phyloP scores from a whole-genome alignment of 1,140 invertebrate genomes.

The Drosophila nigrodunni region DNA sequence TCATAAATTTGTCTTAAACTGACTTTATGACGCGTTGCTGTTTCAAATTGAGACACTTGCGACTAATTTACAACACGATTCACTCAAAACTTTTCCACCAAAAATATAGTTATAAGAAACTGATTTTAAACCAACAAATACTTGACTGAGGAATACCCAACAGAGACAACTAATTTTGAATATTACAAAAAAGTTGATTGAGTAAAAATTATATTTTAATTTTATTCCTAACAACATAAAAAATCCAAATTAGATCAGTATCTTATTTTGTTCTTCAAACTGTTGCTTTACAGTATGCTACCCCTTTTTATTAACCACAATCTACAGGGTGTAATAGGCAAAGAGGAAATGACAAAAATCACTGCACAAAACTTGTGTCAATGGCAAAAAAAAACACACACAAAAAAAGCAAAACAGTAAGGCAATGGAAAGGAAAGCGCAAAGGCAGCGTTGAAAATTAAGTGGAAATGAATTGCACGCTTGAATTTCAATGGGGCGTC shows the following conservation, averaged over 20 bases:
- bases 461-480: conserved; percentile 83
- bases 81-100: conserved; percentile 53
- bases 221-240: too few relatives aligned
- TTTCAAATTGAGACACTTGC: conserved; percentile 66
- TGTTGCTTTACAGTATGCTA: background rate
- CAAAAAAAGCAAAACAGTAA: background rate
- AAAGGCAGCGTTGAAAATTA: conserved; percentile 76
- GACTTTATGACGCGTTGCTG: conserved; percentile 39
- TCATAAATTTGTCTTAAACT: conserved; percentile 71
- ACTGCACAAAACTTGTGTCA: conserved; percentile 34
- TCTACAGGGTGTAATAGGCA: conserved; percentile 21
- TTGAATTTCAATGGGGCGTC: conserved; percentile 81
- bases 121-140: conserved; percentile 1
- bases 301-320: background rate
- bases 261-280: background rate
- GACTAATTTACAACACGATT: conserved; percentile 78
- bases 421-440: conserved; percentile 23
- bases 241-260: background rate
- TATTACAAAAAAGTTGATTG: background rate
- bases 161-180: background rate
- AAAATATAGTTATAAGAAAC: conserved; percentile 9
- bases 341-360: conserved; percentile 57
- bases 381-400: background rate
- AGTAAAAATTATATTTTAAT: background rate
- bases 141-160: background rate